These are phyloP conservation scores for Gymnothorax javanicus DNA, from an alignment of 2,797 vertebrate genomes.

Conservation along the genomic window DNA sequence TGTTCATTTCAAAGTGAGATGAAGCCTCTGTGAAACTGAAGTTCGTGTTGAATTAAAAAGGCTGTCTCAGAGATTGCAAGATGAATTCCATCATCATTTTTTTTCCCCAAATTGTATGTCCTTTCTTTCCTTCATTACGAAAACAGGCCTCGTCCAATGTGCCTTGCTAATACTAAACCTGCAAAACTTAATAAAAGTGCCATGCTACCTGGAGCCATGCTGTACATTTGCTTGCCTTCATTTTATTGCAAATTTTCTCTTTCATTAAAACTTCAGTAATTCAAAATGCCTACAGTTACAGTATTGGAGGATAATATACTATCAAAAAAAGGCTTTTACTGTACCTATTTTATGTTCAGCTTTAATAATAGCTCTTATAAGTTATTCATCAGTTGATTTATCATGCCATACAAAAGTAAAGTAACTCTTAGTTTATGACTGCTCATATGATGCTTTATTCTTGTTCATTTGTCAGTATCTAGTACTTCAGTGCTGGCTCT, in stretches of 20 bases:
- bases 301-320: not conserved
- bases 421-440: not conserved
- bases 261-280: not conserved
- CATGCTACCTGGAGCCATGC: constrained; percentile 26
- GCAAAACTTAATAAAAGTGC: constrained; percentile 34
- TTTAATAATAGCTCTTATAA: not conserved
- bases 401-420: not conserved
- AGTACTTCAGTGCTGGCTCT: not conserved
- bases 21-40: constrained; percentile 45
- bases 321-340: not conserved
- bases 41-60: constrained; percentile 44
- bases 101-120: constrained; percentile 38
- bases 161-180: constrained; percentile 28
- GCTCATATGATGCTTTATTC: not conserved
- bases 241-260: not conserved
- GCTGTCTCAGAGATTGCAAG: constrained; percentile 44
- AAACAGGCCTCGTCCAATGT: constrained; percentile 46
- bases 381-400: not conserved
- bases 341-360: not conserved
- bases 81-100: constrained; percentile 51
- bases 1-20: constrained; percentile 29
- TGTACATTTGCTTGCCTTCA: constrained; percentile 36
- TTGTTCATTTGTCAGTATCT: not conserved
- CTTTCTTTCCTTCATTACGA: constrained; percentile 53
- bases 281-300: not conserved